A percentile compares a stretch with the other conserved stretches of the same genome.
phyloP scores from a whole-genome alignment of 2,888 invertebrate species.

The Sympetrum striolatum region DNA sequence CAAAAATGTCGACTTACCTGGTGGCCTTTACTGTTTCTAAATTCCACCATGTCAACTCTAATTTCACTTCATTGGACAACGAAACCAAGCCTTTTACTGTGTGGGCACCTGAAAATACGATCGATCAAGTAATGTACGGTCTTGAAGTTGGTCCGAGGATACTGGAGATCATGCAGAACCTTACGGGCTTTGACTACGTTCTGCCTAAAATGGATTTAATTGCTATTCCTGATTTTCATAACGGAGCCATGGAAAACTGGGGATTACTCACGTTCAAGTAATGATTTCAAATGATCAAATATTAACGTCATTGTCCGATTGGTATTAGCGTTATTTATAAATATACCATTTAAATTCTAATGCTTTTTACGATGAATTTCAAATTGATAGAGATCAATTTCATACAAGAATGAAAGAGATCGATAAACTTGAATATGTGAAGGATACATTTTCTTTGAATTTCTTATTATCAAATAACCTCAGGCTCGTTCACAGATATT shows the following conservation, averaged over 20 bases:
- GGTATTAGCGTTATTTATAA: background rate
- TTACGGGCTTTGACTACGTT: slow-evolving; percentile 63
- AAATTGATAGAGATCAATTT: too few species aligned
- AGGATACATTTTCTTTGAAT: too few species aligned
- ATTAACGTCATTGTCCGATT: background rate
- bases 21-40: slow-evolving; percentile 85
- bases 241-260: slow-evolving; percentile 94
- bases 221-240: slow-evolving; percentile 83
- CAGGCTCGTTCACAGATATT: too few species aligned
- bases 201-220: slow-evolving; percentile 81
- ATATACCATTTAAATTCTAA: too few species aligned
- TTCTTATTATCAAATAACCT: too few species aligned
- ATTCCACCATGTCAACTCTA: slow-evolving; percentile 59
- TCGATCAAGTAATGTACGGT: slow-evolving; percentile 61
- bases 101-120: slow-evolving; percentile 61
- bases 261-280: slow-evolving; percentile 82
- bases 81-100: slow-evolving; percentile 53
- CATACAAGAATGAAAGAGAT: too few species aligned
- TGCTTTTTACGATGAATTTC: too few species aligned
- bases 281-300: background rate
- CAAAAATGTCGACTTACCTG: slow-evolving; percentile 81
- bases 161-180: slow-evolving; percentile 62
- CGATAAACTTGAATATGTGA: too few species aligned
- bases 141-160: slow-evolving; percentile 60
- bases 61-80: slow-evolving; percentile 63